Evolutionary conservation across 2,888 invertebrate species (phyloP).

Genomic region (Fragum sueziense): DNA sequence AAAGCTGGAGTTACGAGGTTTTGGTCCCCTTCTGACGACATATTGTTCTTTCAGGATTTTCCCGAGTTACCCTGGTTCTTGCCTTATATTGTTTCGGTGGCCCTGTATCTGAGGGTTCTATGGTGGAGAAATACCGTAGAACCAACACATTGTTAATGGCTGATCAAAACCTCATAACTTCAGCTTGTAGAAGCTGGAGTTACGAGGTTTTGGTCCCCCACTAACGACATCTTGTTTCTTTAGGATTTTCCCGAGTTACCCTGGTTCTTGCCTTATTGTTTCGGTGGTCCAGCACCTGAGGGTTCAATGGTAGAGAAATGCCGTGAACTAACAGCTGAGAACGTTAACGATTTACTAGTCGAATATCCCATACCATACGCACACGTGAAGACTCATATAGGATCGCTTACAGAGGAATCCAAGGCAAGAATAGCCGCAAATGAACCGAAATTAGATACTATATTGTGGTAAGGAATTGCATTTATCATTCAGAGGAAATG

Average conservation of each 20-base stretch:
- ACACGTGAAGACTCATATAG: slow-evolving; percentile 70
- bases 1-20: too few relatives aligned
- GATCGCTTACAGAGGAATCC: slow-evolving; percentile 71
- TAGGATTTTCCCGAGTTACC: slow-evolving; percentile 79
- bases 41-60: slow-evolving; percentile 80
- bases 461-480: slow-evolving; percentile 81
- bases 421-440: slow-evolving; percentile 77
- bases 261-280: slow-evolving; percentile 81
- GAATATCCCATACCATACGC: slow-evolving; percentile 78
- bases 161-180: too few relatives aligned
- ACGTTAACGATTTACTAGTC: slow-evolving; percentile 77
- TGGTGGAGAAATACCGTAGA: slow-evolving; percentile 71
- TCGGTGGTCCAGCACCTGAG: slow-evolving; percentile 75
- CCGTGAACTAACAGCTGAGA: slow-evolving; percentile 71
- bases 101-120: slow-evolving; percentile 73
- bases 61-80: slow-evolving; percentile 80
- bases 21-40: too few relatives aligned
- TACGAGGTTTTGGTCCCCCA: too few relatives aligned
- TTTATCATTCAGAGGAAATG: too few relatives aligned
- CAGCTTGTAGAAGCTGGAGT: too few relatives aligned
- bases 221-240: too few relatives aligned
- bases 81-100: slow-evolving; percentile 78
- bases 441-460: slow-evolving; percentile 76
- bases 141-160: too few relatives aligned
- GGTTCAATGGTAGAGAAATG: slow-evolving; percentile 73